Evolutionary conservation across 2,797 vertebrate genomes (phyloP).

Genomic region (Enteromius radiatus): DNA sequence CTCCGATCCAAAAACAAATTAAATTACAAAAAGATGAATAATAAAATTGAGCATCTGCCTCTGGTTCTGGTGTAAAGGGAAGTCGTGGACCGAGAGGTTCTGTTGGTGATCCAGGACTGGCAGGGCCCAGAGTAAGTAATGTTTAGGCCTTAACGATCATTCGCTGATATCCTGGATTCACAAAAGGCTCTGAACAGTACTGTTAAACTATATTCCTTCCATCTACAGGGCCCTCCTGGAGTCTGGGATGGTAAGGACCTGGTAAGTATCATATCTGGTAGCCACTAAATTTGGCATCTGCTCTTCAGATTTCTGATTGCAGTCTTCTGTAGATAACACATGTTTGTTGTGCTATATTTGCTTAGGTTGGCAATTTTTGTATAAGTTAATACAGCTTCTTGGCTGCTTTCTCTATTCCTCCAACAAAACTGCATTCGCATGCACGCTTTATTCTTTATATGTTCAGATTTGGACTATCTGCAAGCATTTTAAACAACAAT

Average conservation of each 20-base stretch:
- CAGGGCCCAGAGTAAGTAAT: constrained; percentile 85
- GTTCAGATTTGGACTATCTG: too few species aligned
- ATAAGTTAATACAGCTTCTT: not conserved
- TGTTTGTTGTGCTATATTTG: not conserved
- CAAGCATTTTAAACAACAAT: not conserved
- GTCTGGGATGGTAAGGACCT: constrained; percentile 78
- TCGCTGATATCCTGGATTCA: not conserved
- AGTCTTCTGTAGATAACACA: not conserved
- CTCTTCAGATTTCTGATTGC: constrained; percentile 3
- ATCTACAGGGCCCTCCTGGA: constrained; percentile 74
- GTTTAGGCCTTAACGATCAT: not conserved
- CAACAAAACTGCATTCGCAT: not conserved
- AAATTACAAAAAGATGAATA: not conserved
- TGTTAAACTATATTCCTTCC: not conserved
- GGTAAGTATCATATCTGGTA: constrained; percentile 55
- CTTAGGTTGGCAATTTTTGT: not conserved
- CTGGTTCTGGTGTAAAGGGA: constrained; percentile 73
- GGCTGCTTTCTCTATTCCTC: not conserved
- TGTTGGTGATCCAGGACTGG: constrained; percentile 83
- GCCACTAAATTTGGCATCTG: not conserved
- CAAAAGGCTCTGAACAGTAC: not conserved
- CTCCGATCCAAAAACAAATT: not conserved
- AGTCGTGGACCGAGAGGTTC: constrained; percentile 84
- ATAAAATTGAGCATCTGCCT: not conserved
- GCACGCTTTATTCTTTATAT: not conserved